Conservation (phyloP, 2,797 vertebrate genomes). For the Sciurus carolinensis region DNA sequence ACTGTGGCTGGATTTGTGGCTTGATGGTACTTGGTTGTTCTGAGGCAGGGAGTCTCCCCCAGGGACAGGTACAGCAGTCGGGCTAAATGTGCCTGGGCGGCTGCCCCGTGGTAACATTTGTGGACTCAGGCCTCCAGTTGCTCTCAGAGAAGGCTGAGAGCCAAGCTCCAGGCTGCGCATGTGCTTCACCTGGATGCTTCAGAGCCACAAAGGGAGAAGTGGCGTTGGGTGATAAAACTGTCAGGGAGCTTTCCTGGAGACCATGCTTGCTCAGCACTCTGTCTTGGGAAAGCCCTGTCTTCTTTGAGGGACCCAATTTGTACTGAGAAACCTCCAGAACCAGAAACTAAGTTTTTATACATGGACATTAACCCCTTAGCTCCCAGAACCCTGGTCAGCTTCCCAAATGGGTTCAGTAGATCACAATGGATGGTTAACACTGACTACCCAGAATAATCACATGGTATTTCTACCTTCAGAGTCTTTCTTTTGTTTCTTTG, state of each 20-base stretch:
- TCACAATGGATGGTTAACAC: background rate
- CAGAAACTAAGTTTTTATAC: background rate
- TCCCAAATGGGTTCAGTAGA: background rate
- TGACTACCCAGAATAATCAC: background rate
- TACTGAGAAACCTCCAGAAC: background rate
- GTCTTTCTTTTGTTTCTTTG: background rate
- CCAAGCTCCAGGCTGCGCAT: background rate
- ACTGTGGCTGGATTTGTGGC: background rate
- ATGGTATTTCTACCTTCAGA: background rate
- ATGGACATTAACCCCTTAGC: background rate
- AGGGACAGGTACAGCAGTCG: background rate
- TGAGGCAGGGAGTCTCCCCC: background rate
- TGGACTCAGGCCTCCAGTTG: background rate
- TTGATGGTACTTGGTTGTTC: background rate
- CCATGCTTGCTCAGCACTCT: background rate
- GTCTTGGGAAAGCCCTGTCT: constrained; percentile 4
- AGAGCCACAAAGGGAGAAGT: background rate
- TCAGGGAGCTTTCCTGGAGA: background rate
- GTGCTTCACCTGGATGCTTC: background rate
- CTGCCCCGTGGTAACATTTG: background rate
- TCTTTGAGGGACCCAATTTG: background rate
- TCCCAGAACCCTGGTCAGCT: background rate
- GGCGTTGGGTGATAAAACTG: background rate
- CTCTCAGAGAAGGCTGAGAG: constrained; percentile 1
- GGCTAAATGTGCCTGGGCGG: background rate